Conservation (phyloP, 2,888 invertebrate genomes). For the Apotomis capreana region DNA sequence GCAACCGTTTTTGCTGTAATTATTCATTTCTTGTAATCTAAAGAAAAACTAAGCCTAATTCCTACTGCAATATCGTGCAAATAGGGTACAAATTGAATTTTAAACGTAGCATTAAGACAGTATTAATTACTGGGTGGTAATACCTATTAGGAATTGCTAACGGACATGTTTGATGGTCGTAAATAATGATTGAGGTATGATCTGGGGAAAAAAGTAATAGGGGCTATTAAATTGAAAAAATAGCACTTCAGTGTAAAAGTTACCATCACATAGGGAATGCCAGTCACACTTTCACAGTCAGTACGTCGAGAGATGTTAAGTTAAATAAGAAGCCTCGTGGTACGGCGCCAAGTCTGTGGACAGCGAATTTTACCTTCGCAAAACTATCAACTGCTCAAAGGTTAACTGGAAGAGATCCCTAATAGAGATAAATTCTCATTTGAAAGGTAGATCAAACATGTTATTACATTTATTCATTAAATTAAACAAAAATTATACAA, state of each 20-base stretch:
- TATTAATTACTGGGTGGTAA: slow-evolving; percentile 20
- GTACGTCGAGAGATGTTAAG: too few relatives aligned
- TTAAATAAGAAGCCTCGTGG: too few relatives aligned
- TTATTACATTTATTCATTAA: too few relatives aligned
- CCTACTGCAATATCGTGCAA: background rate
- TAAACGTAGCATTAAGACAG: slow-evolving; percentile 3
- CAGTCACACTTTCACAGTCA: too few relatives aligned
- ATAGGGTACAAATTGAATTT: slow-evolving; percentile 7
- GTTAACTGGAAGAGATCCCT: too few relatives aligned
- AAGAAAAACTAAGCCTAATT: background rate
- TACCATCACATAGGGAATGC: background rate
- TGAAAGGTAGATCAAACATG: too few relatives aligned
- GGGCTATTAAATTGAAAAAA: slow-evolving; percentile 5
- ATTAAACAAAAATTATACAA: too few relatives aligned
- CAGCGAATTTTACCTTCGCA: too few relatives aligned
- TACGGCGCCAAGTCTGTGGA: too few relatives aligned
- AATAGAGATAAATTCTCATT: too few relatives aligned
- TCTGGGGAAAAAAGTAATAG: slow-evolving; percentile 12
- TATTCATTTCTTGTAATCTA: slow-evolving; percentile 19
- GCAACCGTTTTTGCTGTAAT: slow-evolving; percentile 30
- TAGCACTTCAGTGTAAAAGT: background rate
- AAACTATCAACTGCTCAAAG: too few relatives aligned
- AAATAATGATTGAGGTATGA: slow-evolving; percentile 15
- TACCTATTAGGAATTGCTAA: slow-evolving; percentile 13
- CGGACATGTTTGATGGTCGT: slow-evolving; percentile 16